Conservation (phyloP, 2,888 invertebrate species). For the Drosophila affinis region DNA sequence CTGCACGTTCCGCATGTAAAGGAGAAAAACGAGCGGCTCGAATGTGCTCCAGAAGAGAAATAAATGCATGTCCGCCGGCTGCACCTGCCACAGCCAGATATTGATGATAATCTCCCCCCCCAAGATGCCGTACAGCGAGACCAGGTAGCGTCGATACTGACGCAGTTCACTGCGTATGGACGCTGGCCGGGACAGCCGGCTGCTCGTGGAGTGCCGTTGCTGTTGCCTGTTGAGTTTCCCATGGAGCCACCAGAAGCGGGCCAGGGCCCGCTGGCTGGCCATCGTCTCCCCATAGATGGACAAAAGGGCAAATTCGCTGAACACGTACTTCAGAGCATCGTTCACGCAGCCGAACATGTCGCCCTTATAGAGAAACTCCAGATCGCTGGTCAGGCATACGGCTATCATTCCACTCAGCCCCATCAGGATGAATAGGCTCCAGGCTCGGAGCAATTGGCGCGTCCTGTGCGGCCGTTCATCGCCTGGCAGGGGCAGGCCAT, state of each 20-base stretch:
- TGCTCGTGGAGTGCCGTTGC: not conserved
- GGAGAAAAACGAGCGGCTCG: slow-evolving; percentile 58
- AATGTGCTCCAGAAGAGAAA: slow-evolving; percentile 71
- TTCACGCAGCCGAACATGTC: slow-evolving; percentile 70
- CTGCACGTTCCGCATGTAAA: slow-evolving; percentile 69
- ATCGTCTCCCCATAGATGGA: slow-evolving; percentile 66
- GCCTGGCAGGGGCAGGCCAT: slow-evolving; percentile 55
- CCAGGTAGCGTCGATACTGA: slow-evolving; percentile 58
- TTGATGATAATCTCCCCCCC: slow-evolving; percentile 39
- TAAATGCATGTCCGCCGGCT: slow-evolving; percentile 47
- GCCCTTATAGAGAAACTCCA: slow-evolving; percentile 56
- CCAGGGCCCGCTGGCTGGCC: slow-evolving; percentile 37
- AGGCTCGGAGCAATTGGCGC: slow-evolving; percentile 40
- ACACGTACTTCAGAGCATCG: slow-evolving; percentile 66
- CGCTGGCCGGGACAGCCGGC: not conserved
- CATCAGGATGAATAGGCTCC: slow-evolving; percentile 54
- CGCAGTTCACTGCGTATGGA: slow-evolving; percentile 30
- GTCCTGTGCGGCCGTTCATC: slow-evolving; percentile 14
- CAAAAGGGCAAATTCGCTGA: slow-evolving; percentile 62
- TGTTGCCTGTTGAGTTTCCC: slow-evolving; percentile 9
- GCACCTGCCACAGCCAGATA: slow-evolving; percentile 8
- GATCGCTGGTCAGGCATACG: slow-evolving; percentile 47
- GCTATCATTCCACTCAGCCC: slow-evolving; percentile 35
- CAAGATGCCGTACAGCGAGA: slow-evolving; percentile 49
- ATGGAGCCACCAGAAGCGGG: slow-evolving; percentile 67